Evolutionary conservation across 1,140 invertebrate species (phyloP).

Genomic region (Panulirus ornatus): DNA sequence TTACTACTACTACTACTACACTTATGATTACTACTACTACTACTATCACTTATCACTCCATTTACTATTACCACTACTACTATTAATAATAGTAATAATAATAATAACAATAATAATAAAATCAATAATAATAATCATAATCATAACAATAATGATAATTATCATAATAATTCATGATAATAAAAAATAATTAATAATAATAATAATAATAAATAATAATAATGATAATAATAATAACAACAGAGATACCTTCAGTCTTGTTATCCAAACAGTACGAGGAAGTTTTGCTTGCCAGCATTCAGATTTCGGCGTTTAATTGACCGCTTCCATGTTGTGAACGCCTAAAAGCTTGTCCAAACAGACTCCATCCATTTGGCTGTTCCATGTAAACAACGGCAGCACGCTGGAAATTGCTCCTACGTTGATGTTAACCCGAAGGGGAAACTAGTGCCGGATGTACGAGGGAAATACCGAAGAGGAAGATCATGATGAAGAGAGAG

Average conservation of each 20-base stretch:
- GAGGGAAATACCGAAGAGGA: background rate
- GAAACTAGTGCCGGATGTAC: too few relatives aligned
- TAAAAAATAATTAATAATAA: too few relatives aligned
- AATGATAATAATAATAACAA: too few relatives aligned
- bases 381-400: background rate
- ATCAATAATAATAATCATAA: too few relatives aligned
- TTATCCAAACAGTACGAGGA: too few relatives aligned
- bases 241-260: too few relatives aligned
- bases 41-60: background rate
- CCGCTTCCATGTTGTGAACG: background rate
- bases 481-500: background rate
- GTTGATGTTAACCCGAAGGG: background rate
- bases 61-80: background rate
- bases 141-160: too few relatives aligned
- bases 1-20: background rate
- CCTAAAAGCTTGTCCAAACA: conserved; percentile 1
- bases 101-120: background rate
- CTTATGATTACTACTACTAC: background rate
- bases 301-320: conserved; percentile 2
- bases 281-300: too few relatives aligned
- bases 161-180: too few relatives aligned
- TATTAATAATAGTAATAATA: background rate
- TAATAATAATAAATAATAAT: too few relatives aligned
- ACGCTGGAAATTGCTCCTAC: background rate
- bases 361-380: background rate